Evolutionary conservation across 2,888 invertebrate genomes (phyloP).

Genomic region (Melangyna quadrimaculata): DNA sequence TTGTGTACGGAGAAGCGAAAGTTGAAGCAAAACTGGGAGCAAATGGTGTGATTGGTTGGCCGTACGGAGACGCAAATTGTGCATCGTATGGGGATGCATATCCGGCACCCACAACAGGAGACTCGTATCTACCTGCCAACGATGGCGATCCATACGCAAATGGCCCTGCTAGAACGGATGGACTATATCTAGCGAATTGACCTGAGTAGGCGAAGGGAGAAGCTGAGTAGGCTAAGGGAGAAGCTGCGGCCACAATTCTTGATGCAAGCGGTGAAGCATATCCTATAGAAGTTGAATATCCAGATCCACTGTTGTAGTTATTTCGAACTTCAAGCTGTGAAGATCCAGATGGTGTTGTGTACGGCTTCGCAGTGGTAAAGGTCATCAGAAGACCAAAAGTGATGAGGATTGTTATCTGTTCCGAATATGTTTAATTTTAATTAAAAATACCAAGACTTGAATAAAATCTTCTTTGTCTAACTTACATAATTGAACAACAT

Average conservation of each 20-base stretch:
- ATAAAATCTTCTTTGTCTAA: not conserved
- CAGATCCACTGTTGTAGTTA: slow-evolving; percentile 78
- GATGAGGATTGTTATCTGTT: slow-evolving; percentile 74
- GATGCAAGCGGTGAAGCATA: slow-evolving; percentile 76
- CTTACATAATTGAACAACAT: slow-evolving; percentile 46
- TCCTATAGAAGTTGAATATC: slow-evolving; percentile 77
- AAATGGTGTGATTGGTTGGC: slow-evolving; percentile 72
- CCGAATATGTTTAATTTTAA: not conserved
- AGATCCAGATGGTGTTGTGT: slow-evolving; percentile 77
- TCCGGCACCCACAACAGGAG: slow-evolving; percentile 62
- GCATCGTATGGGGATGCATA: slow-evolving; percentile 69
- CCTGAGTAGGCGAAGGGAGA: slow-evolving; percentile 30
- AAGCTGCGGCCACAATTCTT: slow-evolving; percentile 74
- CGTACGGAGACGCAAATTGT: slow-evolving; percentile 70
- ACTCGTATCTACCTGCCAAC: slow-evolving; percentile 19
- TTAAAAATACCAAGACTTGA: not conserved
- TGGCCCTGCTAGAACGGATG: slow-evolving; percentile 72
- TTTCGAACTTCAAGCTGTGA: slow-evolving; percentile 78
- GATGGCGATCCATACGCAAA: slow-evolving; percentile 25
- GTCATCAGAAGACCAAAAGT: slow-evolving; percentile 75
- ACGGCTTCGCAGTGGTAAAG: slow-evolving; percentile 74
- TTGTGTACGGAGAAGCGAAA: slow-evolving; percentile 53
- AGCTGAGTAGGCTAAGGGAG: slow-evolving; percentile 29
- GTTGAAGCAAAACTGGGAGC: not conserved
- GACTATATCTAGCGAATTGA: slow-evolving; percentile 64